Base-by-base conservation (phyloP, 2,113 vertebrate genomes). In the Eidolon helvum region DNA sequence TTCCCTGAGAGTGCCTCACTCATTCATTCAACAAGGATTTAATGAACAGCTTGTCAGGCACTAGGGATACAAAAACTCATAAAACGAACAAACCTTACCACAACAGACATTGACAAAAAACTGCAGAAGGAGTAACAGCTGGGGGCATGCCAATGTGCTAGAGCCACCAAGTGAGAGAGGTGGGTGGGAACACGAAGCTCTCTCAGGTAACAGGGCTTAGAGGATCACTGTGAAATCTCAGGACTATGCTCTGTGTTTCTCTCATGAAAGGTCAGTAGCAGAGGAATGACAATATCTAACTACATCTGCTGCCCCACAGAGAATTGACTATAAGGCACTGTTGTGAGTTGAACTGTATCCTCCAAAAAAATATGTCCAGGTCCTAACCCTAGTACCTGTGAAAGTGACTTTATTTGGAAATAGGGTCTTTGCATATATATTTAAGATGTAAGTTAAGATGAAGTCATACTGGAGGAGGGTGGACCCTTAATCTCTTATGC, bases 151-250 rank as follows among this genome's bases (percentile, higher is more conserved):
- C 26, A 6, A n/a, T 9, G 19, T 1, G 14, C 68, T 7, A 59
- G 26, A 87, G 63, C 19, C 55, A 30, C 82, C 30, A 55, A 10
- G 45, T 53, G 35, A 50, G 18, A 33, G 8, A 74, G 21, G 24
- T 21, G 5, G 35, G 22, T 0, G 0, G 1, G 7, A 57, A 11
- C 16, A 5, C 22, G 55, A 28, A 30, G 24, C 21, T 1, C 19
- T 10, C 14, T 18, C 33, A 9, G 24, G 33, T 11, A 57, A 22
- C 21, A 75, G 59, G 74, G 9, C 78, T 33, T 24, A 10, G 10
- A 12, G 21, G n/a, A 24, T 22, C 40, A 61, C 19, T 7, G 14
- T 10, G 4, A n/a, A 16, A 79, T 61, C 84, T 71, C 38, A 12
- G 61, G 50, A 38, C 55, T 79, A 33, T 26, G 35, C 61, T 72